Evolutionary conservation across 2,113 vertebrate genomes (phyloP).

Genomic region (Corythaeola cristata): DNA sequence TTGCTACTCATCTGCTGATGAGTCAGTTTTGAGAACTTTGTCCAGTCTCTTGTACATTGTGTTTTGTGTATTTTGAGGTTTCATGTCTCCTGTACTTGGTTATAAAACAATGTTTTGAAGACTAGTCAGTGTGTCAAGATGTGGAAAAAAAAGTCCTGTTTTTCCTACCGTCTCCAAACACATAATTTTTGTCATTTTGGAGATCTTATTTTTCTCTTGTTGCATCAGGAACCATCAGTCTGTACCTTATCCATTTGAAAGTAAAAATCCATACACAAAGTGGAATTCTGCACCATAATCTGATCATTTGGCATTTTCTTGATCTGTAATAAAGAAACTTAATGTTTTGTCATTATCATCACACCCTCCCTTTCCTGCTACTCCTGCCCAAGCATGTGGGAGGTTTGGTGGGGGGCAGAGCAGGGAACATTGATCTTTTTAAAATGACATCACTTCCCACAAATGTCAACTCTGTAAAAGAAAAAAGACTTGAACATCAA

Average conservation of each 20-base stretch:
- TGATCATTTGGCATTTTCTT: background rate
- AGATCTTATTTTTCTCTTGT: background rate
- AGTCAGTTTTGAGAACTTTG: background rate
- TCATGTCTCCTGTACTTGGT: background rate
- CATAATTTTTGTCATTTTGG: background rate
- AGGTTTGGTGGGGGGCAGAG: background rate
- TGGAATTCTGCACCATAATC: background rate
- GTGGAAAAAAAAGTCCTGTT: rapidly evolving
- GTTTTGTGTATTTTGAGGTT: background rate
- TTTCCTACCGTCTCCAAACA: background rate
- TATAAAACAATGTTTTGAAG: background rate
- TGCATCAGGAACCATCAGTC: background rate
- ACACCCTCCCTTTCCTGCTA: background rate
- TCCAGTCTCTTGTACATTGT: background rate
- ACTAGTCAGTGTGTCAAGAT: background rate
- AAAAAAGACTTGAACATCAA: background rate
- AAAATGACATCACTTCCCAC: background rate
- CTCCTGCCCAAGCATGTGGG: background rate
- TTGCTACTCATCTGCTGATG: background rate
- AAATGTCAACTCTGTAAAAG: background rate
- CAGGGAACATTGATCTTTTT: background rate
- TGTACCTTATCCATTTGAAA: background rate
- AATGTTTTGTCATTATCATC: constrained; percentile 3
- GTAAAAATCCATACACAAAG: background rate
- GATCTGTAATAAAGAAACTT: background rate